phyloP scores from a whole-genome alignment of 2,797 vertebrate genomes.

The Todus mexicanus region DNA sequence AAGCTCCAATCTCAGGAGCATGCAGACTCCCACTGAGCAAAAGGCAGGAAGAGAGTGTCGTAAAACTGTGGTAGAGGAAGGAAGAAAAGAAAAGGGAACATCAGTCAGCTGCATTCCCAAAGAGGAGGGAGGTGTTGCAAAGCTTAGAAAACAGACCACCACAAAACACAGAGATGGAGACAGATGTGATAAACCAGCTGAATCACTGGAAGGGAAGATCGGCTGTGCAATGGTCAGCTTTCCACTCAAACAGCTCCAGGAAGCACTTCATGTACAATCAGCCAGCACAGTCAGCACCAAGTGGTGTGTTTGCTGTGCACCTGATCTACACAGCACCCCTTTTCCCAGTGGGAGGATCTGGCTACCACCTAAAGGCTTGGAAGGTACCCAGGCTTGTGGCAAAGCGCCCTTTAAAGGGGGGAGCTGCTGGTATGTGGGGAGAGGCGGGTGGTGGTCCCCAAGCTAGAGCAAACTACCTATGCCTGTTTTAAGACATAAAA shows the following conservation, averaged over 20 bases:
- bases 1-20: neutral
- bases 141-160: neutral
- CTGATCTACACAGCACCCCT: neutral
- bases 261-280: neutral
- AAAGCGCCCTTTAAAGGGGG: neutral
- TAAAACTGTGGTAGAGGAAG: conserved; percentile 34
- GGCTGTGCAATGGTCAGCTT: neutral
- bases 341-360: neutral
- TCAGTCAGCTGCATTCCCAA: neutral
- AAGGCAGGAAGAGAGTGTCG: conserved; percentile 20
- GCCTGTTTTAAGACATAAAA: neutral
- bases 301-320: neutral
- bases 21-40: neutral
- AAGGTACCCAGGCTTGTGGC: neutral
- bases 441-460: neutral
- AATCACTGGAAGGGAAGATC: neutral
- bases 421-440: neutral
- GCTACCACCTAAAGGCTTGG: neutral
- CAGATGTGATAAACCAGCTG: neutral
- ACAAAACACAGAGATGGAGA: neutral
- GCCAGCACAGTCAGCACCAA: neutral
- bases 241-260: neutral
- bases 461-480: neutral
- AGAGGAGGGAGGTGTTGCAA: neutral
- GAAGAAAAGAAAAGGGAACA: conserved; percentile 23